A percentile compares a stretch with the other conserved stretches of the same genome.
Evolutionary conservation across 2,113 vertebrate genomes (phyloP).

Genomic region (Rhea pennata): DNA sequence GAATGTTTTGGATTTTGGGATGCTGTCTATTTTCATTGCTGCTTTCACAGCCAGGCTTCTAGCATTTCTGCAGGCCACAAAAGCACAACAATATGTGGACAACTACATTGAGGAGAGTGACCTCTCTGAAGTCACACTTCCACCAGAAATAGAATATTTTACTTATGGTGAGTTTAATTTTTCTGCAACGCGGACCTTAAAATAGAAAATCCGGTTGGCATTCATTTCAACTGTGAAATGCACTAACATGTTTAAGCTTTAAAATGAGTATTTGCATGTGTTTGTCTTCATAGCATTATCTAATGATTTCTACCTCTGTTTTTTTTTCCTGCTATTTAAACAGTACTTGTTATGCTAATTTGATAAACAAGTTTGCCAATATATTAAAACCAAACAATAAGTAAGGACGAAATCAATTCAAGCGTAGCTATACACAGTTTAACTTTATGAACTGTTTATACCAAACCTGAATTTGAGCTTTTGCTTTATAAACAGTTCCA

Average conservation of each 20-base stretch:
- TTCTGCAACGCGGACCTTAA: not conserved
- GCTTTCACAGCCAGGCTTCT: conserved; percentile 88
- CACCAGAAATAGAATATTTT: conserved; percentile 88
- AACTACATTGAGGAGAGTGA: conserved; percentile 82
- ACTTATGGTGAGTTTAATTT: conserved; percentile 82
- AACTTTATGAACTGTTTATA: not conserved
- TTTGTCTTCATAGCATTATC: not conserved
- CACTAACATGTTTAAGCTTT: not conserved
- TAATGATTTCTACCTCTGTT: not conserved
- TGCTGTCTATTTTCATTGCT: conserved; percentile 91
- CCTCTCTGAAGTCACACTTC: conserved; percentile 84
- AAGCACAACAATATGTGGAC: conserved; percentile 89
- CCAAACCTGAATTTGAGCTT: not conserved
- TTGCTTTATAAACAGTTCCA: not conserved
- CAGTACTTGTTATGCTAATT: not conserved
- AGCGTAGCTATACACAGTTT: not conserved
- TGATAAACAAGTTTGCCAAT: not conserved
- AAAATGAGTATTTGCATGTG: not conserved
- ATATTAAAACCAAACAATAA: not conserved
- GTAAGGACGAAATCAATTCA: not conserved
- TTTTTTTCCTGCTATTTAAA: not conserved
- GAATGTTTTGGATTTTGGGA: conserved; percentile 91
- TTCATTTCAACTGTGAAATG: not conserved
- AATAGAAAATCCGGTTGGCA: not conserved
- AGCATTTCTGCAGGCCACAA: conserved; percentile 87